Evolutionary conservation across 2,113 vertebrate genomes (phyloP), one percentile per base, ranked within the genome.

Genomic region (Aldabrachelys gigantea): DNA sequence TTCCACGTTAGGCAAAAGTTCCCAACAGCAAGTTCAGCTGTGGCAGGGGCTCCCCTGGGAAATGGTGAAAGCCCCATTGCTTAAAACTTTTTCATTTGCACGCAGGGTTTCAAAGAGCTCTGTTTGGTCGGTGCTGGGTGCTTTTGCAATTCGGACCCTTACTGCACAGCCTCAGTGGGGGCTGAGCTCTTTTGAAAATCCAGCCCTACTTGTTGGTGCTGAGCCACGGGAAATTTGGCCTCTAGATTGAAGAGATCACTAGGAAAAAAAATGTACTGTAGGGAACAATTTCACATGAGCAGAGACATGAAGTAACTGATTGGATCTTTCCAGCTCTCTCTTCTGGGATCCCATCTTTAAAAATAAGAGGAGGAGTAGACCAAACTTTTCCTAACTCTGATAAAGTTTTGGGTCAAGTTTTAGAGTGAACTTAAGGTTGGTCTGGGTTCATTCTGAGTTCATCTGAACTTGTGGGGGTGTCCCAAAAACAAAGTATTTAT

Each of bases 21-120:
- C 19, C 35, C 35, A 72, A 19, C 7, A 5, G 27, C 14, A 2
- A 31, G 25, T 29, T 0, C 17, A 6, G 65, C 38, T 0, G 1
- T 56, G 80, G 82, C 76, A 72, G 5, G 1, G 1, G 6, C 52
- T 65, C 69, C 84, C 29, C 0, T 25, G 25, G 87, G n/a, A 7
- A 49, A 5, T 16, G 84, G 38, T 22, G n/a, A 80, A 79, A 22
- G 2, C 4, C 19, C 65, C n/a, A 4, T 10, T 10, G 19, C n/a
- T 72, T 72, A 21, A 21, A n/a, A 22, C 65, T 10, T 72, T 22
- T 38, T n/a, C 19, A 72, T 38, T 22, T 21, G n/a, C n/a, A 38
- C 0, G 19, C 19, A 5, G 19, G n/a, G 19, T 38, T 38, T 72
- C 35, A 38, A 72, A 72, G n/a, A 21, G 31, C 62, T 22, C n/a